Base-by-base conservation (phyloP, 2,113 vertebrate species). In the Megalops atlanticus region DNA sequence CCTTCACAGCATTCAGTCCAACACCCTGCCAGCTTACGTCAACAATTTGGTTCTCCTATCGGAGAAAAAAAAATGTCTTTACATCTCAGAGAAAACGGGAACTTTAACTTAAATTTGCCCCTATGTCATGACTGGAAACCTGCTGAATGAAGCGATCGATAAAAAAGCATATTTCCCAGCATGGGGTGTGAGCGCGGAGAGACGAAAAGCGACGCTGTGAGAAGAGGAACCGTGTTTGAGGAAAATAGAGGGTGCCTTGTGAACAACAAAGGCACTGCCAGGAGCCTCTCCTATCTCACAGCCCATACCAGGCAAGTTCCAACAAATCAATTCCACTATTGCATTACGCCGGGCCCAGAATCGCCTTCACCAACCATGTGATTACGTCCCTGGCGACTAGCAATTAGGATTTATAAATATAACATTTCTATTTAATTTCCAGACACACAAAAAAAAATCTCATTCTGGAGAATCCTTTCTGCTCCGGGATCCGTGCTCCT, bases 251-350 rank as follows among this genome's bases (percentile, higher is more conserved):
- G 31, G 54, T 49, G 75, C 74, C 76, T 74, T n/a, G 71, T 79
- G 84, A 83, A 69, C 41, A 86, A 76, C 83, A 88, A 86, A 88
- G 81, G 73, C 64, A 12, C 27, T 73, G 52, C 45, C 74, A 84
- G 80, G 74, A 88, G 77, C 78, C 74, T 64, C 72, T 83, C 27
- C 81, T 70, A 82, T 80, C 70, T 85, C 69, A 78, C 80, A 76
- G 79, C 76, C 71, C 49, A 41, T 40, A 75, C 78, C 82, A 78
- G 88, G 84, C 88, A 81, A 86, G 86, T 89, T 83, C 79, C 5
- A 82, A 82, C 84, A 80, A 80, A 88, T 85, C 80, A 72, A 58
- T 72, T 41, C 31, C 21, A 45, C 80, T 45, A 58, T n/a, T 74
- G 27, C 36, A 80, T 64, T 75, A 75, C 38, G 43, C 27, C 49